A percentile compares a stretch with the other conserved stretches of the same genome.
These are phyloP conservation scores for Pocillopora meandrina DNA, from an alignment of 92 coral and sea anemone genomes.

Conservation along the genomic window DNA sequence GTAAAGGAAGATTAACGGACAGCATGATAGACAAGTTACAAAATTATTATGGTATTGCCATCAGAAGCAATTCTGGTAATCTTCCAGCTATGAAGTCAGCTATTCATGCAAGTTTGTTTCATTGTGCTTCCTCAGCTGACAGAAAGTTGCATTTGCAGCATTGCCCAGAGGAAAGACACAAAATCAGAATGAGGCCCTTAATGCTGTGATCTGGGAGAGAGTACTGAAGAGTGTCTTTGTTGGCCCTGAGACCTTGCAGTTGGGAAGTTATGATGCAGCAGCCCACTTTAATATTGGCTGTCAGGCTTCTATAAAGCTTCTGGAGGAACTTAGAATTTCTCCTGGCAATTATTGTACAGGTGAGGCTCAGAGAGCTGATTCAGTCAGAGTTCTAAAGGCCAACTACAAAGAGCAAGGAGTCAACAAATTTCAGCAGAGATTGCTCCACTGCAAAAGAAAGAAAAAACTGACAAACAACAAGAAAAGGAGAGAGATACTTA, in stretches of 20 bases:
- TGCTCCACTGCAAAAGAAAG: conserved; percentile 44
- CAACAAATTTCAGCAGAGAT: conserved; percentile 45
- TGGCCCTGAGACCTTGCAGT: conserved; percentile 41
- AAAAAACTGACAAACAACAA: conserved; percentile 12
- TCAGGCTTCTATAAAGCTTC: conserved; percentile 42
- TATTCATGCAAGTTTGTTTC: conserved; percentile 54
- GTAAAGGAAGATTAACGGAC: conserved; percentile 34
- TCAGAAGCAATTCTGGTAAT: conserved; percentile 40
- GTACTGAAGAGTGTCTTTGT: conserved; percentile 45
- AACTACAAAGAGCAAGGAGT: conserved; percentile 34
- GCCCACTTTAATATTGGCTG: conserved; percentile 61
- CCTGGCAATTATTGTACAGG: conserved; percentile 45
- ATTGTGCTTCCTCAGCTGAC: conserved; percentile 52
- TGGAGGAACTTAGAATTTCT: conserved; percentile 38
- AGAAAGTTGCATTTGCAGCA: conserved; percentile 37
- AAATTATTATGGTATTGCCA: background rate
- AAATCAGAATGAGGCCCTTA: conserved; percentile 58
- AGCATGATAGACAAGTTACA: conserved; percentile 31
- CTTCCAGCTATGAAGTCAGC: conserved; percentile 55
- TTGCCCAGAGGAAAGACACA: conserved; percentile 65
- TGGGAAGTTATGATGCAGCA: conserved; percentile 65
- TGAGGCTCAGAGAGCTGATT: conserved; percentile 42
- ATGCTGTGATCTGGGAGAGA: conserved; percentile 61
- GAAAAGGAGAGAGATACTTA: conserved; percentile 47
- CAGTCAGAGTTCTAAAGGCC: conserved; percentile 23